phyloP scores from a whole-genome alignment of 1,140 invertebrate genomes.

The Zophobas atratus region DNA sequence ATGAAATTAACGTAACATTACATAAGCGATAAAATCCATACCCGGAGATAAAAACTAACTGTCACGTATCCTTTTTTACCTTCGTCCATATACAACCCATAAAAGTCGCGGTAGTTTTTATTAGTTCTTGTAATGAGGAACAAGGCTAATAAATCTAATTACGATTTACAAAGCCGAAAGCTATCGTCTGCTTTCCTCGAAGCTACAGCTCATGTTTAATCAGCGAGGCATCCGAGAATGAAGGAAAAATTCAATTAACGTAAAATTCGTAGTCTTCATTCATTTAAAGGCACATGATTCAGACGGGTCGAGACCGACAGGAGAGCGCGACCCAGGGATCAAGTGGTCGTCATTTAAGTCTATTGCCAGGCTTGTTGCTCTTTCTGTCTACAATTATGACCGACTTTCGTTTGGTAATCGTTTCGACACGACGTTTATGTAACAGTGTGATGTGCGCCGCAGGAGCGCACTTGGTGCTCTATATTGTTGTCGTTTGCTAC shows the following conservation, averaged over 20 bases:
- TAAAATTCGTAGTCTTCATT: constrained; percentile 34
- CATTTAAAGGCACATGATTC: constrained; percentile 25
- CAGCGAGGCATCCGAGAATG: background rate
- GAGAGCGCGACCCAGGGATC: constrained; percentile 38
- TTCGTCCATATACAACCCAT: constrained; percentile 4
- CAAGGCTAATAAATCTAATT: constrained; percentile 22
- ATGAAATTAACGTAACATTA: constrained; percentile 34
- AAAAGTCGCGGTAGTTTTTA: constrained; percentile 25
- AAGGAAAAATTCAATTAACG: constrained; percentile 30
- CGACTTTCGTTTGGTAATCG: constrained; percentile 20
- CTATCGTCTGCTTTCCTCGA: background rate
- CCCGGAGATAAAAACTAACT: constrained; percentile 7
- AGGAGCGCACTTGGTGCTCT: background rate
- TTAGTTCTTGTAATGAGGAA: constrained; percentile 9
- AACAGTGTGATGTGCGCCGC: background rate
- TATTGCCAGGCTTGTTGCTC: constrained; percentile 28
- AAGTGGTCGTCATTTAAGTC: constrained; percentile 37
- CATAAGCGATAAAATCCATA: constrained; percentile 29
- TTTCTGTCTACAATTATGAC: constrained; percentile 26
- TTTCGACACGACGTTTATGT: constrained; percentile 1
- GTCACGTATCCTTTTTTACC: constrained; percentile 4
- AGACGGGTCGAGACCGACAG: constrained; percentile 21
- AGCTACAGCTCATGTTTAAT: background rate
- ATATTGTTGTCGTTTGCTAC: background rate
- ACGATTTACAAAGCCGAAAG: constrained; percentile 8